Evolutionary conservation across 2,797 vertebrate genomes (phyloP), one percentile per base, ranked within the genome.

Genomic region (Sarcoramphus papa): DNA sequence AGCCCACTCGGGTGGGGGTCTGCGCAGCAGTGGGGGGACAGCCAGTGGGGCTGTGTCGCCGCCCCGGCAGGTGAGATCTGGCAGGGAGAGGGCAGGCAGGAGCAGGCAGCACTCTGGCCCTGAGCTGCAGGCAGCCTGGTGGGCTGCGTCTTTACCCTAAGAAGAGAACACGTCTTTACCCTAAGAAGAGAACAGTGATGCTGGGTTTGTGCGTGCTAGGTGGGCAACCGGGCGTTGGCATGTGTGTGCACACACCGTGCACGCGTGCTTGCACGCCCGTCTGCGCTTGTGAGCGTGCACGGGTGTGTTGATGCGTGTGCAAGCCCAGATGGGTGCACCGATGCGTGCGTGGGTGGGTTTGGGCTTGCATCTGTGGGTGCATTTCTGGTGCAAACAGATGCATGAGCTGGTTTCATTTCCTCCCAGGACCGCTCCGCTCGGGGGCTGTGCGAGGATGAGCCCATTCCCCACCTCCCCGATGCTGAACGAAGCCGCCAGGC

Each of bases 181-280:
- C n/a, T 5, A 2, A 12, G 53, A 10, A 11, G 12, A 24, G 63
- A 24, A 18, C 5, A 10, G 50, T 0, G 14, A 15, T 11, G 41
- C 22, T 8, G 80, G 80, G 27, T 45, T 62, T 12, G 56, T 2
- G 47, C 10, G 2, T 11, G 22, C 31, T 6, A 25, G 65, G n/a
- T 3, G 8, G 10, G 33, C 24, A 24, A 20, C 22, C 0, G 4
- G 43, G 40, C 3, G 7, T 4, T 5, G 30, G n/a, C 22, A 4
- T 4, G 6, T 4, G 27, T 10, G 1, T 3, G 12, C 62, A 5
- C 40, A 4, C 41, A 3, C 40, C 12, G 3, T 14, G 33, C 31
- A 19, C 7, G 1, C 8, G 2, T 6, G 28, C 23, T 21, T 8
- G 31, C 83, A 31, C 2, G 2, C 63, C 25, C 2, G 0, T 2